Evolutionary conservation across 2,888 invertebrate species (phyloP).

Genomic region (Drosophila robusta): DNA sequence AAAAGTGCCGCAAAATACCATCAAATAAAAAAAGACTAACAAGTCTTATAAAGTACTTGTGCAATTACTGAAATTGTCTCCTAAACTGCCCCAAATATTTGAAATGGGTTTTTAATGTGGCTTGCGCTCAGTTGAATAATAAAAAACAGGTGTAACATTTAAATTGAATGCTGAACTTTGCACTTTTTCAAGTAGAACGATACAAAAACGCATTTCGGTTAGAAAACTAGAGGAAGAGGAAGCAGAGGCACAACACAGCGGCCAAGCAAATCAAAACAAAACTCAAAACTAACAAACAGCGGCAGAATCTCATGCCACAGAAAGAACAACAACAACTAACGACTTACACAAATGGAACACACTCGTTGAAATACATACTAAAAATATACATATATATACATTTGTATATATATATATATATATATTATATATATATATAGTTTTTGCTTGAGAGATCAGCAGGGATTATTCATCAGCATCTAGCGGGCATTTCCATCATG

Average conservation of each 20-base stretch:
- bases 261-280: conserved; percentile 75
- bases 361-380: conserved; percentile 13
- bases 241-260: conserved; percentile 37
- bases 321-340: conserved; percentile 22
- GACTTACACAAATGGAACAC: conserved; percentile 58
- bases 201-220: conserved; percentile 13
- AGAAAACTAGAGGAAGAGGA: conserved; percentile 16
- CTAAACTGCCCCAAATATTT: conserved; percentile 12
- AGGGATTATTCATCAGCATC: conserved; percentile 73
- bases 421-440: conserved; percentile 14
- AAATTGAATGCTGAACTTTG: conserved; percentile 52
- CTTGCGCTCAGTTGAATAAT: conserved; percentile 5
- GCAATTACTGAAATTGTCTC: conserved; percentile 23
- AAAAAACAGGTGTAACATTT: conserved; percentile 41
- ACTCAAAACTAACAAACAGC: conserved; percentile 72
- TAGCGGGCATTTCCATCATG: conserved; percentile 51
- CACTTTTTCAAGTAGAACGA: conserved; percentile 35
- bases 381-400: conserved; percentile 22
- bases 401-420: conserved; percentile 19
- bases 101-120: conserved; percentile 25
- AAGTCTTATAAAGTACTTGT: conserved; percentile 24
- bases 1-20: conserved; percentile 54
- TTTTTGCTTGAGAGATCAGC: conserved; percentile 55
- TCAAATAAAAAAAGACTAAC: conserved; percentile 17
- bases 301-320: conserved; percentile 23